Conservation (phyloP, 2,113 vertebrate genomes). For the Apteryx mantelli region DNA sequence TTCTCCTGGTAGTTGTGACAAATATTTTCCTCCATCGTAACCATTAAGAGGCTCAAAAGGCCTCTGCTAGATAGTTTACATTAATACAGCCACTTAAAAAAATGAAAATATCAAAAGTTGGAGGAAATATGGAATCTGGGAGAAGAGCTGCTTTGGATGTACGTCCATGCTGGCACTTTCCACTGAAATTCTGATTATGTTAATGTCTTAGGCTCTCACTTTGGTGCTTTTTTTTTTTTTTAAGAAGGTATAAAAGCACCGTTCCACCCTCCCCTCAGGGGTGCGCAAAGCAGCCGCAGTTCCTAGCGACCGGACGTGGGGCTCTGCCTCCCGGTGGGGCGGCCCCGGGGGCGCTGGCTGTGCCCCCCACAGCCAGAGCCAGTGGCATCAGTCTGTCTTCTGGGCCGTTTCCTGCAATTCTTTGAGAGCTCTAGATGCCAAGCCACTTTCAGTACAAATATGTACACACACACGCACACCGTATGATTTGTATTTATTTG, state of each 20-base stretch:
- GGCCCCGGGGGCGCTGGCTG: neutral
- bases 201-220: neutral
- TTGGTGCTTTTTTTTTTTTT: neutral
- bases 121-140: neutral
- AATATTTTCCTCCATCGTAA: neutral
- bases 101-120: neutral
- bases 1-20: neutral
- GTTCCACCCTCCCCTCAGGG: too few relatives aligned
- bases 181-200: neutral
- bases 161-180: neutral
- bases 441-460: neutral
- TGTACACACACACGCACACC: neutral
- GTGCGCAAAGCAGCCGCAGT: neutral
- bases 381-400: neutral
- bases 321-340: neutral
- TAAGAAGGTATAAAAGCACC: neutral
- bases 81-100: neutral
- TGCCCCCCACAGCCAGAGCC: rapidly evolving
- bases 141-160: neutral
- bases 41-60: neutral
- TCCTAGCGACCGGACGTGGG: neutral
- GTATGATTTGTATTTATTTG: neutral
- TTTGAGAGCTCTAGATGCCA: neutral
- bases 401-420: neutral
- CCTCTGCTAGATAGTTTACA: neutral